phyloP scores from a whole-genome alignment of 1,140 invertebrate species.

The Planococcus citri region DNA sequence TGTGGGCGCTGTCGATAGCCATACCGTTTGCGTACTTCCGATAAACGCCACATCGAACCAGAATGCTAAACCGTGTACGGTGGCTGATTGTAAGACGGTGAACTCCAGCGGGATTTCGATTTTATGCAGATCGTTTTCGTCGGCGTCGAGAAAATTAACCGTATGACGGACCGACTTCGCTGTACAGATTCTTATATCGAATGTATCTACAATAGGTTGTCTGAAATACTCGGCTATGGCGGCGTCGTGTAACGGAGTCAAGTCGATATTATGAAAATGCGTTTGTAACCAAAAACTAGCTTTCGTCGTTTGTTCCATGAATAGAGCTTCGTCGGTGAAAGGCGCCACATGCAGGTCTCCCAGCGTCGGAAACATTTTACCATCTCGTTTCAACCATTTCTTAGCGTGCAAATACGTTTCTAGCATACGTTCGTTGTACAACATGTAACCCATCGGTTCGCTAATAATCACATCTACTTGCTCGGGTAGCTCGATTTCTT shows the following conservation, averaged over 20 bases:
- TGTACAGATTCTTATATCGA: constrained; percentile 95
- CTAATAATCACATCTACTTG: constrained; percentile 94
- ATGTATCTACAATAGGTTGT: constrained; percentile 98
- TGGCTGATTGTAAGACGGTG: constrained; percentile 80
- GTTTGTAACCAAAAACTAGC: constrained; percentile 99
- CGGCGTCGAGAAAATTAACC: constrained; percentile 88
- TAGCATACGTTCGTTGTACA: constrained; percentile 98
- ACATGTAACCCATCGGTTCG: constrained; percentile 99
- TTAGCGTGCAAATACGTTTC: constrained; percentile 98
- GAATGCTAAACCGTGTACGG: constrained; percentile 94
- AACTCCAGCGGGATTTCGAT: constrained; percentile 95
- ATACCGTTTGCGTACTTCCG: constrained; percentile 78
- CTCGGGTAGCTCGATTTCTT: constrained; percentile 92
- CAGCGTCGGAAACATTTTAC: constrained; percentile 92
- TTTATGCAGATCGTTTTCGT: constrained; percentile 87
- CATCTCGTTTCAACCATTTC: constrained; percentile 88
- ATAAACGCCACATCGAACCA: constrained; percentile 99
- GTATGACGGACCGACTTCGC: constrained; percentile 86
- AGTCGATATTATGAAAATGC: constrained; percentile 94
- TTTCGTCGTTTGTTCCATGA: constrained; percentile 97
- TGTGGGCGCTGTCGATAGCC: constrained; percentile 96
- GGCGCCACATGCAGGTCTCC: constrained; percentile 97
- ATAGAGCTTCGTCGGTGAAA: constrained; percentile 94
- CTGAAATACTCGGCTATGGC: constrained; percentile 97
- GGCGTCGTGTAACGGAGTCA: constrained; percentile 75